phyloP scores from a whole-genome alignment of 2,797 vertebrate species.

The Morus bassanus region DNA sequence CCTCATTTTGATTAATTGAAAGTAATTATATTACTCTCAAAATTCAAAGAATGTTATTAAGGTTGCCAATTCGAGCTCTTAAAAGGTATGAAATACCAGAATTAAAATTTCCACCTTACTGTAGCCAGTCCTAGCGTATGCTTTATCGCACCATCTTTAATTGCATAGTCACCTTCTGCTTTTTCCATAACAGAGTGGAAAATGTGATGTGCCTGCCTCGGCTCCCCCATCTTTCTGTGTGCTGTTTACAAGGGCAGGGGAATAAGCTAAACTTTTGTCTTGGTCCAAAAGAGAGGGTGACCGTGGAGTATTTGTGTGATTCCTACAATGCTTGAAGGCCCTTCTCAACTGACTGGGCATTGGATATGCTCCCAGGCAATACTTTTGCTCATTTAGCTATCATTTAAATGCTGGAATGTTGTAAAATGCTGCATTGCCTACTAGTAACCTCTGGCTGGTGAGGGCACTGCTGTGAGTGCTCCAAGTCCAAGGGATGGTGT shows the following conservation, averaged over 20 bases:
- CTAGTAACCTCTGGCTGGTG: neutral
- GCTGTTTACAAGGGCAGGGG: neutral
- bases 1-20: conserved; percentile 26
- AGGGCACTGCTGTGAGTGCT: neutral
- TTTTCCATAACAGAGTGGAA: conserved; percentile 32
- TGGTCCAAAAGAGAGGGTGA: neutral
- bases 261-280: neutral
- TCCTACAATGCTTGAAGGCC: neutral
- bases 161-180: neutral
- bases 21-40: conserved; percentile 3
- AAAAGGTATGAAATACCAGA: conserved; percentile 9
- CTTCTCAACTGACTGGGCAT: neutral
- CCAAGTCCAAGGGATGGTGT: neutral
- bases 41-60: neutral
- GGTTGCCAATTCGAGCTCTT: neutral
- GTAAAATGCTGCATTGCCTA: neutral
- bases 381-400: neutral
- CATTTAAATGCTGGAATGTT: neutral
- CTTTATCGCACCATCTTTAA: neutral
- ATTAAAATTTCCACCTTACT: neutral
- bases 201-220: neutral
- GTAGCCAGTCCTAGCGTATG: neutral
- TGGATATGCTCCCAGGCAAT: neutral
- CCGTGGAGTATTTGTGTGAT: neutral
- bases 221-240: neutral